A percentile compares a stretch with the other conserved stretches of the same genome.
phyloP scores from a whole-genome alignment of 2,797 vertebrate genomes.

The Galaxias olidus region DNA sequence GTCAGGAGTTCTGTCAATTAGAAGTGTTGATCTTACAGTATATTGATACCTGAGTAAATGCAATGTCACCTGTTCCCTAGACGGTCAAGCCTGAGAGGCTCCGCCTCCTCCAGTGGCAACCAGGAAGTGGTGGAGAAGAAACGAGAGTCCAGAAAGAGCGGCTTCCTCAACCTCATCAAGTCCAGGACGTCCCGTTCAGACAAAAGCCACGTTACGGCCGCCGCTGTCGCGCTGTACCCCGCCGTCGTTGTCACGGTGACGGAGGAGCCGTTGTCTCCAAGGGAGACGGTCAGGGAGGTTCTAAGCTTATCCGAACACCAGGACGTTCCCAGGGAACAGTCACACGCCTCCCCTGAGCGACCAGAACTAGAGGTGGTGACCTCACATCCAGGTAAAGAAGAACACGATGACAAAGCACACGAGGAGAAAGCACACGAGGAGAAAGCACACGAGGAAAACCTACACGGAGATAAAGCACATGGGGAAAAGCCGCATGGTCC shows the following conservation, averaged over 20 bases:
- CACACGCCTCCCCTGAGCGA: too few relatives aligned
- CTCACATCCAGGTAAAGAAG: too few relatives aligned
- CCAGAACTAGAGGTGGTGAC: too few relatives aligned
- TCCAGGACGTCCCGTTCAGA: constrained; percentile 82
- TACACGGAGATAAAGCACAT: constrained; percentile 52
- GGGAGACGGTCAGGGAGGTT: constrained; percentile 30
- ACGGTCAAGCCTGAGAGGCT: constrained; percentile 63
- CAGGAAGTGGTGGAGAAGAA: constrained; percentile 79
- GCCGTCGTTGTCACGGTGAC: constrained; percentile 39
- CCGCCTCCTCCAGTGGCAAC: constrained; percentile 38
- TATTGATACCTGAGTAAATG: too few relatives aligned
- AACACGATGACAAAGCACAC: too few relatives aligned
- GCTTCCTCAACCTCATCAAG: constrained; percentile 92
- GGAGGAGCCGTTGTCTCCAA: constrained; percentile 70
- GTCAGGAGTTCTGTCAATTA: too few relatives aligned
- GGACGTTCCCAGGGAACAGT: background rate
- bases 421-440: too few relatives aligned
- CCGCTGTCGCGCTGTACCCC: constrained; percentile 33
- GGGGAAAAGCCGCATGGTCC: constrained; percentile 31
- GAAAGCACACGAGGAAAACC: constrained; percentile 45
- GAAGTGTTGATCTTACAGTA: too few relatives aligned
- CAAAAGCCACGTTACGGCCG: constrained; percentile 69
- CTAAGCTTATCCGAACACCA: too few relatives aligned
- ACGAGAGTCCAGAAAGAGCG: constrained; percentile 87
- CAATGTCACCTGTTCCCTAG: constrained; percentile 54